Evolutionary conservation across 2,113 vertebrate genomes (phyloP).

Genomic region (Mesitornis unicolor): DNA sequence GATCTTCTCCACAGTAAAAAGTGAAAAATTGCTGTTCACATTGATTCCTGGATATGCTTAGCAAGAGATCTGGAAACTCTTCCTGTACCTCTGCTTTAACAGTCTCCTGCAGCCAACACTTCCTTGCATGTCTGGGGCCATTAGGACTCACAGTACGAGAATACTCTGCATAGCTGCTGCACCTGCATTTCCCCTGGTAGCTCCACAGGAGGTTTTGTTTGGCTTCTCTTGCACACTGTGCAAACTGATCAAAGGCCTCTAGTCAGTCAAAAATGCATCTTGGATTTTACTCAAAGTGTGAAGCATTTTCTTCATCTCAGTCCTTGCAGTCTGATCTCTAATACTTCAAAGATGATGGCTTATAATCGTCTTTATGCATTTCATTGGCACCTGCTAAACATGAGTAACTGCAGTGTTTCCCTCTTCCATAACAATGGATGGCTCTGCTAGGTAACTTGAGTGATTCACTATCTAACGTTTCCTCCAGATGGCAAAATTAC

Average conservation of each 20-base stretch:
- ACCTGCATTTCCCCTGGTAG: slow-evolving; percentile 52
- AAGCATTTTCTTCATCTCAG: slow-evolving; percentile 19
- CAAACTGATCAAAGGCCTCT: slow-evolving; percentile 49
- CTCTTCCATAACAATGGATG: slow-evolving; percentile 6
- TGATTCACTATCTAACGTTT: slow-evolving; percentile 54
- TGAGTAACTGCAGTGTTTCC: not conserved
- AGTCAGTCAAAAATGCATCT: not conserved
- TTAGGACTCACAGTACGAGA: not conserved
- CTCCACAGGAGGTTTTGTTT: slow-evolving; percentile 51
- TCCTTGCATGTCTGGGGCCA: not conserved
- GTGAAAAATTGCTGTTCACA: not conserved
- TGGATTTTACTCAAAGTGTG: slow-evolving; percentile 30
- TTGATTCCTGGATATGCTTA: not conserved
- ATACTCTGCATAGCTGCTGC: not conserved
- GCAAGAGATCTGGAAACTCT: not conserved
- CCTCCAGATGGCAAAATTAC: slow-evolving; percentile 61
- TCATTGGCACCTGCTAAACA: slow-evolving; percentile 57
- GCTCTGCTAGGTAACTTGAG: slow-evolving; percentile 19
- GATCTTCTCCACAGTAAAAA: not conserved
- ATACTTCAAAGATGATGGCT: slow-evolving; percentile 51
- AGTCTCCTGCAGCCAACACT: not conserved
- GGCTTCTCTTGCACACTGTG: not conserved
- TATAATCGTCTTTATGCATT: slow-evolving; percentile 35
- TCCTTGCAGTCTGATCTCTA: not conserved
- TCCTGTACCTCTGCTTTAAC: not conserved